Evolutionary conservation across 2,113 vertebrate genomes (phyloP).

Genomic region (Oncorhynchus tshawytscha): DNA sequence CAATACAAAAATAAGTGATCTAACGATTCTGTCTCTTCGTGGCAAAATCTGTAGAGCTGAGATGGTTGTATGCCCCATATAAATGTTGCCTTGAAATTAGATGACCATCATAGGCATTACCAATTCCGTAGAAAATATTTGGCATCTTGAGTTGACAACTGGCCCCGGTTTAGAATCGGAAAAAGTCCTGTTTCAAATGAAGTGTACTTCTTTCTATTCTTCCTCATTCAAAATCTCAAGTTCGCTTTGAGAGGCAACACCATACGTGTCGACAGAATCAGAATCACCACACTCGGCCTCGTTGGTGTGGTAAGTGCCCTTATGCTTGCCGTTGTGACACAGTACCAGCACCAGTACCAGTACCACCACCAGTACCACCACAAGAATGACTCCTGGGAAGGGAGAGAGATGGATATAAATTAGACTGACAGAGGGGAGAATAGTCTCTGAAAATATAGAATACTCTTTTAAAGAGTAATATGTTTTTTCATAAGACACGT

Average conservation of each 20-base stretch:
- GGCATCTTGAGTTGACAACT: background rate
- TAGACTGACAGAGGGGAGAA: background rate
- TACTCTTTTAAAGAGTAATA: no score
- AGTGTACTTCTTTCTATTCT: conserved; percentile 78
- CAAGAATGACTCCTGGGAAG: conserved; percentile 68
- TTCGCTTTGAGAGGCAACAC: conserved; percentile 70
- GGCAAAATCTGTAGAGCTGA: no score
- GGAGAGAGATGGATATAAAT: conserved; percentile 1
- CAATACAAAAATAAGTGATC: no score
- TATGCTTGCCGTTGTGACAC: conserved; percentile 72
- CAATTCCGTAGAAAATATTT: no score
- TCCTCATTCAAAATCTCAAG: conserved; percentile 71
- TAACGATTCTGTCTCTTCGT: no score
- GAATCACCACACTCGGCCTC: conserved; percentile 81
- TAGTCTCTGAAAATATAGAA: no score
- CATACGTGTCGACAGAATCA: conserved; percentile 74
- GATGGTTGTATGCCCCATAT: no score
- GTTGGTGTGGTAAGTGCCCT: conserved; percentile 82
- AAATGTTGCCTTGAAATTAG: no score
- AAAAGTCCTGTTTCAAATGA: conserved; percentile 67
- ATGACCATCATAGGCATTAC: no score
- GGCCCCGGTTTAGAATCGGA: background rate
- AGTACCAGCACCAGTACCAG: conserved; percentile 57
- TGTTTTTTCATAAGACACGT: no score
- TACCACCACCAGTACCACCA: conserved; percentile 68